Conservation (phyloP, 1,140 invertebrate species). For the Zaprionus ghesquierei region DNA sequence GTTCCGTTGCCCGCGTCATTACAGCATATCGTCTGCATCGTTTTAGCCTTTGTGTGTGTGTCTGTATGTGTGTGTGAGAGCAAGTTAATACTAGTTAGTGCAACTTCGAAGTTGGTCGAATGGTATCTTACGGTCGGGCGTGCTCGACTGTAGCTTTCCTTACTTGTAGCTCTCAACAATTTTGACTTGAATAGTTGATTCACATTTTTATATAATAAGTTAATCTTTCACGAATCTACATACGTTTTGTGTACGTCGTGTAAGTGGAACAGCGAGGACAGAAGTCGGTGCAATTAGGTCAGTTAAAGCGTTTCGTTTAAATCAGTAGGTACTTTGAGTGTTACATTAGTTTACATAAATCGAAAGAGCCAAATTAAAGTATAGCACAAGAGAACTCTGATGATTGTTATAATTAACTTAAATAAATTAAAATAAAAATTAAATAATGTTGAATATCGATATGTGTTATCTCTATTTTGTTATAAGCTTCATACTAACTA, state of each 20-base stretch:
- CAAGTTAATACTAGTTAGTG: too few species aligned
- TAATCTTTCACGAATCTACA: slow-evolving; percentile 29
- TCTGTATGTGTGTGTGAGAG: too few species aligned
- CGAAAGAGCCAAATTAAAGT: background rate
- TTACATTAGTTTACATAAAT: slow-evolving; percentile 32
- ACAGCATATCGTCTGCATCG: too few species aligned
- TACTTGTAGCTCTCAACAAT: slow-evolving; percentile 63
- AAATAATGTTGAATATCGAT: too few species aligned
- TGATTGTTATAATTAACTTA: background rate
- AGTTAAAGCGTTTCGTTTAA: slow-evolving; percentile 37
- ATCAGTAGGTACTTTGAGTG: slow-evolving; percentile 58
- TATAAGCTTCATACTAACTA: too few species aligned
- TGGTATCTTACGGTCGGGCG: too few species aligned
- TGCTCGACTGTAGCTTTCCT: too few species aligned
- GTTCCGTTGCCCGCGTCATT: too few species aligned
- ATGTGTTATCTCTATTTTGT: too few species aligned
- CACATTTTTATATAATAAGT: slow-evolving; percentile 17
- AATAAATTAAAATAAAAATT: too few species aligned
- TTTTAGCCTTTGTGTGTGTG: too few species aligned
- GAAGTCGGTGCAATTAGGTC: slow-evolving; percentile 6
- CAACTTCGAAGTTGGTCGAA: too few species aligned
- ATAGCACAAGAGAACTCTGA: background rate
- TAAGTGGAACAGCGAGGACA: slow-evolving; percentile 7
- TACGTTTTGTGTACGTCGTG: slow-evolving; percentile 3
- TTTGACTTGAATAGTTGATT: slow-evolving; percentile 35